Evolutionary conservation across 2,797 vertebrate species (phyloP).

Genomic region (Clarias platycephalus): DNA sequence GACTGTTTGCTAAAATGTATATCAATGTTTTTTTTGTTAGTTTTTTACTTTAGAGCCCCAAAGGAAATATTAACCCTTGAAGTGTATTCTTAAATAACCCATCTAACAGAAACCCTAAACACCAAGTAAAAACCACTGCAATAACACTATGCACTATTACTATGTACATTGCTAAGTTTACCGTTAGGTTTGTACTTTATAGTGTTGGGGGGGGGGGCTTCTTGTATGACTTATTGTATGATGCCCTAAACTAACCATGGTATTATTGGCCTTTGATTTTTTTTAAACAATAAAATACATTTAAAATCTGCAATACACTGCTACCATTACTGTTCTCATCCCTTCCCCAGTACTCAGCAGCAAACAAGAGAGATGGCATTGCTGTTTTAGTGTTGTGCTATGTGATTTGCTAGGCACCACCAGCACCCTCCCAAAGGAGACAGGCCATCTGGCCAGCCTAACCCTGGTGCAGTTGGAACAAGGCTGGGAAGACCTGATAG

Average conservation of each 20-base stretch:
- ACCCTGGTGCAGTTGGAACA: slow-evolving; percentile 55
- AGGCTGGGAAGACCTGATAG: slow-evolving; percentile 41
- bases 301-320: background rate
- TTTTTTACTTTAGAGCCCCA: background rate
- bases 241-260: background rate
- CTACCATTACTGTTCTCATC: background rate
- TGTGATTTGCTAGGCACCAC: slow-evolving; percentile 34
- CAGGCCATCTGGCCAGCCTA: slow-evolving; percentile 75
- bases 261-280: background rate
- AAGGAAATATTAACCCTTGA: background rate
- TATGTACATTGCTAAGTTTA: background rate
- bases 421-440: slow-evolving; percentile 38
- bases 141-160: background rate
- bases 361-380: background rate
- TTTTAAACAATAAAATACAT: background rate
- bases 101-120: background rate
- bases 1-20: background rate
- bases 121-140: background rate
- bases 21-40: background rate
- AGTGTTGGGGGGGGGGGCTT: background rate
- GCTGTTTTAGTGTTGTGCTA: slow-evolving; percentile 7
- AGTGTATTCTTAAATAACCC: background rate
- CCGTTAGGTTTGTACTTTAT: background rate
- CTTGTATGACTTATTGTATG: background rate
- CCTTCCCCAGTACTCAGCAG: background rate